Conservation (phyloP, 2,888 invertebrate genomes). For the Pollenia griseotomentosa region DNA sequence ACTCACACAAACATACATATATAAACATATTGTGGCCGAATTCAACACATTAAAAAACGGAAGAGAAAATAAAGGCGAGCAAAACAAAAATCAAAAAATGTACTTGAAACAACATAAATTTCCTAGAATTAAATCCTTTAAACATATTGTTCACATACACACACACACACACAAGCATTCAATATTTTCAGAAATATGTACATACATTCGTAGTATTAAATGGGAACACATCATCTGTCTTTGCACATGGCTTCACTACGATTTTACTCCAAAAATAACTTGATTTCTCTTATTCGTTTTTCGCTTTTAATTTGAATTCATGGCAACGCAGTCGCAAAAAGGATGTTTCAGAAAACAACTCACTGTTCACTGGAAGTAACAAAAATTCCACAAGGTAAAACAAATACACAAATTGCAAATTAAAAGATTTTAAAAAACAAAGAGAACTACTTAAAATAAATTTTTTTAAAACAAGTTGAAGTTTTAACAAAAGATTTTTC, state of each 20-base stretch:
- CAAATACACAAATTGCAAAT: constrained; percentile 23
- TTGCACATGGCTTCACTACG: constrained; percentile 31
- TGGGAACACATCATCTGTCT: background rate
- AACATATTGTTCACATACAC: background rate
- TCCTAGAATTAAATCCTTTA: constrained; percentile 39
- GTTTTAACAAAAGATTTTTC: no score
- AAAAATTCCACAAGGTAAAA: constrained; percentile 40
- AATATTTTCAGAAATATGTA: background rate
- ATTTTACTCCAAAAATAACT: constrained; percentile 20
- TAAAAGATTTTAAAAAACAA: background rate
- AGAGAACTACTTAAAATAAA: background rate
- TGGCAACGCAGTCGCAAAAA: constrained; percentile 58
- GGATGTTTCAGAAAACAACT: background rate
- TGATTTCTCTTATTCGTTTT: constrained; percentile 15
- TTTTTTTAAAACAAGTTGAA: background rate
- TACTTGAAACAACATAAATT: constrained; percentile 44
- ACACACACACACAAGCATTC: background rate
- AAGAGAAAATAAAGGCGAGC: background rate
- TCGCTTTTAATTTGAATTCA: background rate
- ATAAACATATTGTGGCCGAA: background rate
- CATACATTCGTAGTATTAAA: background rate
- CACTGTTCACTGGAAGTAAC: constrained; percentile 53
- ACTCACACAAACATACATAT: constrained; percentile 17
- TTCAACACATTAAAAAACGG: background rate
- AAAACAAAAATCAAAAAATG: constrained; percentile 17